Base-by-base conservation (phyloP, 2,888 invertebrate genomes). In the Agriopis aurantiaria region DNA sequence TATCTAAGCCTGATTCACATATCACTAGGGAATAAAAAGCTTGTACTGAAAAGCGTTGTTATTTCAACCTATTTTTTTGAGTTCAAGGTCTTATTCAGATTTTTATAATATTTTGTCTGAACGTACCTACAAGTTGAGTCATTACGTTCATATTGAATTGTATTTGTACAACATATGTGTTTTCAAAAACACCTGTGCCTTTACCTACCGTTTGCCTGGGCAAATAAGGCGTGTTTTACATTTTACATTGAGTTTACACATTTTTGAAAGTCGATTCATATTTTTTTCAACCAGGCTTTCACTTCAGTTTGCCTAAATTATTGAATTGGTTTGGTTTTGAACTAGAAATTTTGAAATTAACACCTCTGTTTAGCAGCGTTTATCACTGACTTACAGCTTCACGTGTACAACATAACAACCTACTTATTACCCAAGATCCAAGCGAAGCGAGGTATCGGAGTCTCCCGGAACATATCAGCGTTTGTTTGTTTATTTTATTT, bases 161-260 rank as follows among this genome's bases (percentile, higher is more conserved):
- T 46, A 55, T 71, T 49, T 33, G 14, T 33, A 52, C 51, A 59
- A 72, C 59, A 65, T 66, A 59, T 69, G 60, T 68, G 41, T 58
- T 51, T 69, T 61, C 52, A 45, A 59, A 48, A 75, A 75, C 72
- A 75, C 67, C 63, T 75, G 75, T 68, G 65, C 33, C 23, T 40
- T 46, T 46, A 60, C 45, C 40, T 23, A 14, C 58, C 48, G 41
- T 62, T 55, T 52, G 46, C 55, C 40, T 45, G 40, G 41, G 55
- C 48, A 70, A 63, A 62, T 45, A 67, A 45, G 65, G 56, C 45
- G 52, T 65, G 56, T 69, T 59, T 53, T 65, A 62, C 57, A 57
- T 65, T 64, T 49, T 11, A 64, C 53, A 53, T 33, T 46, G n/a
- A 61, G 40, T 46, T 10, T 48, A 43, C 17, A 57, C 53, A 55